Evolutionary conservation across 2,888 invertebrate species (phyloP), one percentile per base, ranked within the genome.

Genomic region (Diaperis boleti): DNA sequence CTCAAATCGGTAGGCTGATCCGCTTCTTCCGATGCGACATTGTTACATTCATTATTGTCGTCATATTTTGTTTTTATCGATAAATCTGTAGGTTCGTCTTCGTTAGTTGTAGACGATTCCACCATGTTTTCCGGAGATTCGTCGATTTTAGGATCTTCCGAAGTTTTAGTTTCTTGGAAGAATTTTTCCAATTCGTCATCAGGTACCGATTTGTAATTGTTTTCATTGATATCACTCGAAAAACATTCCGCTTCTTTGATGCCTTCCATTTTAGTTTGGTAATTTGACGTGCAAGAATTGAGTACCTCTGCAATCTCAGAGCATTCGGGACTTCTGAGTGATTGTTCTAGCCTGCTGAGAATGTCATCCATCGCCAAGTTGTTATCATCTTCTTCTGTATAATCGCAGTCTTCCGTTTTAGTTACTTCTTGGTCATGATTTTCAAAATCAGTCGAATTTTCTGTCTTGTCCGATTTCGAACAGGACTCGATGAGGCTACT

Each of bases 271-370:
- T 69, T 68, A n/a, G 59, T 61, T 13, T 66, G 65, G 54, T 59
- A 52, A 57, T 57, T 35, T 15, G 14, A 14, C 11, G 35, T 3
- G 11, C 35, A 66, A 6, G 61, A 47, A 35, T 69, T 63, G 31
- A 66, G 67, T 35, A 39, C 70, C 42, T 71, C 65, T 42, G 68
- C 66, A 8, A 67, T 47, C 59, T 72, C 72, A 2, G 66, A 29
- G 44, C 65, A 65, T 54, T 82, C 81, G 0, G 82, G 82, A 65
- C 80, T 81, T 59, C 79, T 74, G 22, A 90, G 82, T 20, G 89
- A 86, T 70, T 87, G 87, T 70, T 88, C 86, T 29, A 90, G 81
- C 35, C 89, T 82, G 57, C 86, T 86, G 60, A 89, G 84, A 63
- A 89, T 88, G 72, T 89, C 89, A 54, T 81, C 81, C 82, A 82